phyloP scores from a whole-genome alignment of 2,113 vertebrate species.

The Tragulus kanchil region DNA sequence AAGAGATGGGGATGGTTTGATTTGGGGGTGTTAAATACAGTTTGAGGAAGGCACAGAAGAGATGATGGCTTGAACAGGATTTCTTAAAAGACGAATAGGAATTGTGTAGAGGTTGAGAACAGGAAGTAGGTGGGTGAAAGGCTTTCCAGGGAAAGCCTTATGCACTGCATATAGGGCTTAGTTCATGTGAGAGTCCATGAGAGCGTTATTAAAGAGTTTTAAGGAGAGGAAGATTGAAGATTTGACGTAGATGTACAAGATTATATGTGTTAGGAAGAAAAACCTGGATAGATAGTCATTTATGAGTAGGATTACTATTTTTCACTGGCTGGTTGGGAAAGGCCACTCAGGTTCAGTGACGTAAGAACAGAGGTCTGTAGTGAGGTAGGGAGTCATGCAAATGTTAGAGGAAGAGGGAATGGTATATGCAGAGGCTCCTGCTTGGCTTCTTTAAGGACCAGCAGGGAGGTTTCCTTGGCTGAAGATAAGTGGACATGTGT shows the following conservation, averaged over 20 bases:
- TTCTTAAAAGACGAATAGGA: slow-evolving; percentile 23
- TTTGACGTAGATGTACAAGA: not conserved
- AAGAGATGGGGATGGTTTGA: not conserved
- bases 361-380: not conserved
- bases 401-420: not conserved
- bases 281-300: not conserved
- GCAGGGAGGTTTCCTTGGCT: not conserved
- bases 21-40: not conserved
- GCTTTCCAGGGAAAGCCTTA: not conserved
- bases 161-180: not conserved
- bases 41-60: not conserved
- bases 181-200: not conserved
- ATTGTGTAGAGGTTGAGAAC: not conserved
- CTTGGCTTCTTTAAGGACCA: not conserved
- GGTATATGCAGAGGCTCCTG: not conserved
- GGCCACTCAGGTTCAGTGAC: not conserved
- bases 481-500: not conserved
- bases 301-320: not conserved
- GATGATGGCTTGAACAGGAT: not conserved
- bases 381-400: not conserved
- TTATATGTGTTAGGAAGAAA: not conserved
- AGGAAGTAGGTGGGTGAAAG: not conserved
- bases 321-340: not conserved
- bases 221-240: not conserved
- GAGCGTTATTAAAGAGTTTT: not conserved